A percentile compares a stretch with the other conserved stretches of the same genome.
Evolutionary conservation across 23 tunicate genomes (phyloP).

Genomic region (Pegea sp.): DNA sequence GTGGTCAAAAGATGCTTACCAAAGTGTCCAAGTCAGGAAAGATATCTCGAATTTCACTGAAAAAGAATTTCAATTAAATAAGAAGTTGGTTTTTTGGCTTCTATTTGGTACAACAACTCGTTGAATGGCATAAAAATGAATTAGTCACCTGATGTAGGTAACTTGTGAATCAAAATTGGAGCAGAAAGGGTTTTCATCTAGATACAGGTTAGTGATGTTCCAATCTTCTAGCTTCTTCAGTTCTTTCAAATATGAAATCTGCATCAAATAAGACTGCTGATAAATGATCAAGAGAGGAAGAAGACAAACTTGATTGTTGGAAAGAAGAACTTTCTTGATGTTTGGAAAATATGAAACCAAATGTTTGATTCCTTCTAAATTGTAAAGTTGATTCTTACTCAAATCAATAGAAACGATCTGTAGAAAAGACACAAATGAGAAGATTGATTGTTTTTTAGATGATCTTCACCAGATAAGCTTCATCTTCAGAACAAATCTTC

Average conservation of each 20-base stretch:
- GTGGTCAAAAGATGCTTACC: conserved; percentile 17
- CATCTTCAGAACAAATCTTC: conserved; percentile 5
- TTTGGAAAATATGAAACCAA: conserved; percentile 17
- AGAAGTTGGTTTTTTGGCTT: no score
- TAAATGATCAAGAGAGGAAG: background rate
- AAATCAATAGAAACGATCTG: conserved; percentile 32
- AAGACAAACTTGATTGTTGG: conserved; percentile 12
- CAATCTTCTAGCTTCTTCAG: conserved; percentile 23
- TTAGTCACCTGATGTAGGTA: conserved; percentile 30
- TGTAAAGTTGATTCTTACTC: conserved; percentile 5
- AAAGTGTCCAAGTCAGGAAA: conserved; percentile 27
- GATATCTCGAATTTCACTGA: conserved; percentile 18
- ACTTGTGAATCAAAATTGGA: conserved; percentile 22
- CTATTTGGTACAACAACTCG: no score
- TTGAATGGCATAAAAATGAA: background rate
- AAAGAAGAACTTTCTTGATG: conserved; percentile 7
- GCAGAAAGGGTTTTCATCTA: conserved; percentile 50
- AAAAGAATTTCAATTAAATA: no score
- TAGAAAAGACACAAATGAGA: background rate
- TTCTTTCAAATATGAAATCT: conserved; percentile 3
- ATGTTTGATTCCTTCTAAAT: conserved; percentile 8
- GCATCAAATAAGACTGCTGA: background rate
- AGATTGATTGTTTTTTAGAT: background rate
- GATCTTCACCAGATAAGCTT: background rate
- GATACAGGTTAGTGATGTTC: conserved; percentile 27